Conservation (phyloP, 2,888 invertebrate species). For the Corythucha ciliata region DNA sequence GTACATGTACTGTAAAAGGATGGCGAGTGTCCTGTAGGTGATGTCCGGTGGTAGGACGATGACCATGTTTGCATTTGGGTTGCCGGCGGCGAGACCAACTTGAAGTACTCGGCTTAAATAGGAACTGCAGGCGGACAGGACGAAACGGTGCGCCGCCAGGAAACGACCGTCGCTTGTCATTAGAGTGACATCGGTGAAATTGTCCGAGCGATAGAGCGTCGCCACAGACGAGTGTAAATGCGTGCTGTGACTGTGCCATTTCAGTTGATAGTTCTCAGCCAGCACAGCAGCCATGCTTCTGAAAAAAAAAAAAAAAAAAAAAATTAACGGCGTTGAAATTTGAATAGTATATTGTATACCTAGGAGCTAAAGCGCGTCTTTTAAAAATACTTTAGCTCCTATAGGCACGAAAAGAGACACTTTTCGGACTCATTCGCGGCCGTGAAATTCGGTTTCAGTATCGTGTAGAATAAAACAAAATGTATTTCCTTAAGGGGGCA, state of each 20-base stretch:
- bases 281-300: conserved; percentile 46
- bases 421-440: too few relatives aligned
- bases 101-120: conserved; percentile 51
- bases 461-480: too few relatives aligned
- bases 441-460: too few relatives aligned
- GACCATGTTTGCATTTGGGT: conserved; percentile 39
- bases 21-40: conserved; percentile 67
- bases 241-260: conserved; percentile 78
- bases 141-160: conserved; percentile 75
- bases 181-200: conserved; percentile 71
- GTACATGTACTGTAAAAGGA: conserved; percentile 79
- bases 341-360: too few relatives aligned
- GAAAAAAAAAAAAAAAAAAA: conserved; percentile 25
- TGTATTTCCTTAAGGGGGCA: too few relatives aligned
- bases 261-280: conserved; percentile 73
- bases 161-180: conserved; percentile 70
- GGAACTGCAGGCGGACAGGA: conserved; percentile 70
- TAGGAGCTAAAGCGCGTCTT: too few relatives aligned
- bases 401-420: too few relatives aligned
- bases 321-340: too few relatives aligned
- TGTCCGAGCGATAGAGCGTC: conserved; percentile 64
- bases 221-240: conserved; percentile 75
- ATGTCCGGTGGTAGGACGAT: conserved; percentile 74
- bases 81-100: conserved; percentile 39
- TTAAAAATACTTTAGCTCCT: too few relatives aligned